Evolutionary conservation across 2,113 vertebrate genomes (phyloP).

Genomic region (Theristicus caerulescens): DNA sequence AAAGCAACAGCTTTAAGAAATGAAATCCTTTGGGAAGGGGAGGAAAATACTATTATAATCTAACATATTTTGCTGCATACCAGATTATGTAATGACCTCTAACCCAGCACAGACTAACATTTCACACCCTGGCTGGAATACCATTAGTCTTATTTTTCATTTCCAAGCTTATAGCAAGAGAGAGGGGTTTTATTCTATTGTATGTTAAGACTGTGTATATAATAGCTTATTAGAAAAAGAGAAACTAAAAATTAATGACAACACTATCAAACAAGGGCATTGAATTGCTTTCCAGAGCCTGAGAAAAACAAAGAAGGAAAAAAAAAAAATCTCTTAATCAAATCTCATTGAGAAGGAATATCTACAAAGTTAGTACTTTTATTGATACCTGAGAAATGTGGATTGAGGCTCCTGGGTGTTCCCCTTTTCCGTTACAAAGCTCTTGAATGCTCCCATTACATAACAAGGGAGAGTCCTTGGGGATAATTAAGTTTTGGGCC

Average conservation of each 20-base stretch:
- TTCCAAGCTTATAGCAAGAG: not conserved
- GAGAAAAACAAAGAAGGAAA: not conserved
- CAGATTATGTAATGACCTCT: not conserved
- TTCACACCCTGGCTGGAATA: not conserved
- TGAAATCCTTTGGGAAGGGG: not conserved
- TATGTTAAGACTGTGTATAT: not conserved
- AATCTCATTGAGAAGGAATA: not conserved
- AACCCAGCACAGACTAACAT: not conserved
- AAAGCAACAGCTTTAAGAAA: not conserved
- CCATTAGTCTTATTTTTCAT: not conserved
- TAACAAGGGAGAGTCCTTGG: too few relatives aligned
- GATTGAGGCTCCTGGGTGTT: too few relatives aligned
- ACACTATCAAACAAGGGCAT: not conserved
- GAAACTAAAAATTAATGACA: not conserved
- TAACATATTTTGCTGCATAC: not conserved
- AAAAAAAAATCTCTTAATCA: not conserved
- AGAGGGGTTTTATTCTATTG: not conserved
- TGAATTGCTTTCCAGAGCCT: not conserved
- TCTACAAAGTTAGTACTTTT: not conserved
- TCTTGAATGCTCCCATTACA: too few relatives aligned
- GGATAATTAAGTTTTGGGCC: too few relatives aligned
- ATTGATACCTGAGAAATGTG: too few relatives aligned
- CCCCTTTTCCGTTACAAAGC: too few relatives aligned
- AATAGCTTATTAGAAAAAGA: not conserved
- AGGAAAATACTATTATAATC: not conserved